Conservation (phyloP, 1,140 invertebrate species). For the Danaus plexippus region DNA sequence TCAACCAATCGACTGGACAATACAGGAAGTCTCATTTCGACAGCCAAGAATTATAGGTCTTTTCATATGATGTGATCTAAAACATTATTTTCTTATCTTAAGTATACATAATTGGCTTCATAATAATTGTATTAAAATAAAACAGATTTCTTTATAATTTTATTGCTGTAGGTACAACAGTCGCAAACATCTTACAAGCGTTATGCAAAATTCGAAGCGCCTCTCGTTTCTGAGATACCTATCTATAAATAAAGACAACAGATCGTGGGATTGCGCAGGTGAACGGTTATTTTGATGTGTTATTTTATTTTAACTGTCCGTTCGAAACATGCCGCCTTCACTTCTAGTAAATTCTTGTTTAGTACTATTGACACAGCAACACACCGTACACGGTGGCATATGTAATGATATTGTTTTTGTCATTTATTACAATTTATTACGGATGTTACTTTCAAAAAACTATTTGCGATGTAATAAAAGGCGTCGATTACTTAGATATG, state of each 20-base stretch:
- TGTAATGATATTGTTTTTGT: conserved; percentile 20
- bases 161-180: too few relatives aligned
- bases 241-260: conserved; percentile 60
- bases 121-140: too few relatives aligned
- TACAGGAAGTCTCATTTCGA: conserved; percentile 64
- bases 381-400: background rate
- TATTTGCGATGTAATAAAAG: conserved; percentile 59
- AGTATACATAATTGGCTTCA: too few relatives aligned
- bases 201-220: conserved; percentile 65
- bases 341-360: conserved; percentile 13
- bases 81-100: too few relatives aligned
- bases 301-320: conserved; percentile 46
- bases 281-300: conserved; percentile 59
- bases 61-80: too few relatives aligned
- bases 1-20: conserved; percentile 45
- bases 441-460: conserved; percentile 58
- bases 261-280: conserved; percentile 62
- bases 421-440: conserved; percentile 33
- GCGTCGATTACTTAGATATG: conserved; percentile 39
- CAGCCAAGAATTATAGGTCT: conserved; percentile 50
- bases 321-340: conserved; percentile 31
- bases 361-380: background rate
- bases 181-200: conserved; percentile 50
- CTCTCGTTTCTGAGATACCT: conserved; percentile 57
- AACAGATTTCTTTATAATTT: too few relatives aligned